phyloP scores from a whole-genome alignment of 2,888 invertebrate species.

The Drosophila mimica region DNA sequence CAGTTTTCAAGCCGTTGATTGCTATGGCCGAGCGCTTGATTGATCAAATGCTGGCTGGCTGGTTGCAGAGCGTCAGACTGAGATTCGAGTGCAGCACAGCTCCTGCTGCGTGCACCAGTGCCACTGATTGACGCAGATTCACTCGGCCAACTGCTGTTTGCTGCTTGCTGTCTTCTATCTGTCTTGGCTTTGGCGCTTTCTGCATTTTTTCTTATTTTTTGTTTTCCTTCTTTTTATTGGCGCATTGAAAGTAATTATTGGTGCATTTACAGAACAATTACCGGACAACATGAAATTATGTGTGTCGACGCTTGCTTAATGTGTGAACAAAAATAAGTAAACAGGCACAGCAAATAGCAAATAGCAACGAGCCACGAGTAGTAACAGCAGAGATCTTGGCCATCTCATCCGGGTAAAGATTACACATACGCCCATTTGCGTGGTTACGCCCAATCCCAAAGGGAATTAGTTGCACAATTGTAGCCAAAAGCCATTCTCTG shows the following conservation, averaged over 20 bases:
- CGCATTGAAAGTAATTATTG: slow-evolving; percentile 80
- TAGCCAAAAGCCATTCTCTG: slow-evolving; percentile 12
- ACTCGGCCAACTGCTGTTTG: slow-evolving; percentile 16
- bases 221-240: slow-evolving; percentile 57
- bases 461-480: slow-evolving; percentile 35
- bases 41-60: slow-evolving; percentile 59
- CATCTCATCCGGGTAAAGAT: slow-evolving; percentile 70
- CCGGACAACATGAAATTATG: slow-evolving; percentile 77
- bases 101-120: slow-evolving; percentile 76
- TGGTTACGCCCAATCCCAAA: slow-evolving; percentile 43
- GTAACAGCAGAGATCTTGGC: slow-evolving; percentile 29
- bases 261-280: slow-evolving; percentile 80
- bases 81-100: slow-evolving; percentile 30
- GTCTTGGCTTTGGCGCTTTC: slow-evolving; percentile 14
- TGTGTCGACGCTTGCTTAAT: slow-evolving; percentile 75
- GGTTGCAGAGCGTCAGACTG: not conserved
- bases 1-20: slow-evolving; percentile 63
- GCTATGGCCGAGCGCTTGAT: slow-evolving; percentile 63
- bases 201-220: not conserved
- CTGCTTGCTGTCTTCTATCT: slow-evolving; percentile 9
- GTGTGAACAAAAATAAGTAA: slow-evolving; percentile 62
- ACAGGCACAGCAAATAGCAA: slow-evolving; percentile 2
- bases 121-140: slow-evolving; percentile 61
- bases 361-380: slow-evolving; percentile 1
- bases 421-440: slow-evolving; percentile 67